Evolutionary conservation across 1,140 invertebrate genomes (phyloP).

Genomic region (Heliconius himera): DNA sequence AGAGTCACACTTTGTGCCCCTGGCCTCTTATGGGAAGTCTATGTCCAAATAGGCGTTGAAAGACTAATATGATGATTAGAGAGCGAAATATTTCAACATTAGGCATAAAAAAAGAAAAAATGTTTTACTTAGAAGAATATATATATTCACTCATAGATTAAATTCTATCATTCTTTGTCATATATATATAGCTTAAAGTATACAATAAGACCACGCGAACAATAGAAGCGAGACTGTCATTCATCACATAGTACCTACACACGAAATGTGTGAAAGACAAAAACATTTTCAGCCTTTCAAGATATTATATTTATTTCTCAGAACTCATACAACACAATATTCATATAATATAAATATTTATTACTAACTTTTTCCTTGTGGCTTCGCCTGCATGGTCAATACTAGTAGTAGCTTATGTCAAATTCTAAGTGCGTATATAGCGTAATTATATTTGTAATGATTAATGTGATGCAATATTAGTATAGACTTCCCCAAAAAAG

Average conservation of each 20-base stretch:
- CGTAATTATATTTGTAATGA: no score
- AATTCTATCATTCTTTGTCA: neutral
- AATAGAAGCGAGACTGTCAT: slow-evolving; percentile 29
- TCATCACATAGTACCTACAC: slow-evolving; percentile 32
- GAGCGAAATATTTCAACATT: no score
- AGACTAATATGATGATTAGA: no score
- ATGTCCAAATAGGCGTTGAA: no score
- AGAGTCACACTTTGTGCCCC: no score
- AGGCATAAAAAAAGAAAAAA: neutral
- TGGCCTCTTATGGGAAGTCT: no score
- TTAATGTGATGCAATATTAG: no score
- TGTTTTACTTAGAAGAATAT: neutral
- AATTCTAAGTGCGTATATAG: no score
- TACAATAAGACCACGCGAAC: slow-evolving; percentile 24
- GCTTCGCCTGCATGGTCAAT: no score
- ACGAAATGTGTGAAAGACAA: slow-evolving; percentile 29
- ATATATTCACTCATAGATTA: neutral
- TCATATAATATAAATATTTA: neutral
- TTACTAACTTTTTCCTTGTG: neutral
- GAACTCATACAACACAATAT: neutral
- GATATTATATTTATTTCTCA: neutral
- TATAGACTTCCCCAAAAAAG: no score
- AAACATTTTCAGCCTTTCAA: slow-evolving; percentile 4
- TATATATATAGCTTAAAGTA: neutral
- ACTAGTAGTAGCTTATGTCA: no score